Conservation (phyloP, 2,113 vertebrate species). For the Thalassarche chlororhynchos region DNA sequence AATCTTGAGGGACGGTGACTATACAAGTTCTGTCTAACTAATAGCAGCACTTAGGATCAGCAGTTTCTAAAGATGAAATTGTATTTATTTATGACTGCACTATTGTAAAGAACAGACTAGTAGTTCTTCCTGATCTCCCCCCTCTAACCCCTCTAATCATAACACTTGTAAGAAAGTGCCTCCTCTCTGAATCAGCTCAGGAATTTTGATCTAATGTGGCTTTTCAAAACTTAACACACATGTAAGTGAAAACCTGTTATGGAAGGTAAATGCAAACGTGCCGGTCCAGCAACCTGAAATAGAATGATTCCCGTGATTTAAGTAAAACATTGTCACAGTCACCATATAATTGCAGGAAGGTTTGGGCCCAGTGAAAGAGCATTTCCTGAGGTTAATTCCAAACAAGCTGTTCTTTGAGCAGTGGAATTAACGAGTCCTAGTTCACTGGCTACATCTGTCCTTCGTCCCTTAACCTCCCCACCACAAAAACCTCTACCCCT, state of each 20-base stretch:
- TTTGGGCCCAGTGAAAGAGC: neutral
- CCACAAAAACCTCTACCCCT: conserved; percentile 3
- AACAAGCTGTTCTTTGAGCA: neutral
- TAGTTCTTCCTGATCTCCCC: neutral
- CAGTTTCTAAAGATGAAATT: neutral
- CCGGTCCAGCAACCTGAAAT: neutral
- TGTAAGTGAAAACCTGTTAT: neutral
- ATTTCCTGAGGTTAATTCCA: neutral
- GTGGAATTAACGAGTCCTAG: neutral
- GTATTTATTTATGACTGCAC: neutral
- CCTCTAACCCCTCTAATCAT: neutral
- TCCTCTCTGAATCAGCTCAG: neutral
- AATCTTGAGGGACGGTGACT: neutral
- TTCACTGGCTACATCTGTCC: neutral
- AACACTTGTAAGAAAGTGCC: neutral
- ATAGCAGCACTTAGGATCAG: neutral
- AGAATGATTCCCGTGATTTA: neutral
- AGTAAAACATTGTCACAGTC: neutral
- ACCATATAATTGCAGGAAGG: neutral
- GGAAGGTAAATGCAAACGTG: neutral
- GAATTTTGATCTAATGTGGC: neutral
- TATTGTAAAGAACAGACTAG: neutral
- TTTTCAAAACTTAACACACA: neutral
- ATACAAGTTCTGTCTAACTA: neutral
- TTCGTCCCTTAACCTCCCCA: neutral